Percentiles rank a stretch among this genome's conserved stretches.
Conservation (phyloP, 2,888 invertebrate species). For the Heteromyza rotundicornis region DNA sequence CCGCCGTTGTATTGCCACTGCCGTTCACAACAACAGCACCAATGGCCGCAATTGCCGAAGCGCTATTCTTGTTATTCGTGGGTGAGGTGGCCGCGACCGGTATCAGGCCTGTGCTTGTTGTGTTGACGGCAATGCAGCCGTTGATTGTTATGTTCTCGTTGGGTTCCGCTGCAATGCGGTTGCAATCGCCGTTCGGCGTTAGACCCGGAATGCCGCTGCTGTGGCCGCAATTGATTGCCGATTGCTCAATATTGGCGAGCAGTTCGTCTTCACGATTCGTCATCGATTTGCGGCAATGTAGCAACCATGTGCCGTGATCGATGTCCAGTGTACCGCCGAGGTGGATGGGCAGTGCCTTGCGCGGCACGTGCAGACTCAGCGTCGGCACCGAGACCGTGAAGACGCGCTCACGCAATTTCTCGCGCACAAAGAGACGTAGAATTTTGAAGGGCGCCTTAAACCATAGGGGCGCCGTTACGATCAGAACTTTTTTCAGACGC, state of each 20-base stretch:
- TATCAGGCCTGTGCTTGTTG: not conserved
- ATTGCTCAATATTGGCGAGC: conserved; percentile 63
- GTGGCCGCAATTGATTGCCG: conserved; percentile 54
- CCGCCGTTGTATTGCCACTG: conserved; percentile 17
- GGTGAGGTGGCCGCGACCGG: conserved; percentile 11
- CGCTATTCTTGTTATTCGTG: conserved; percentile 8
- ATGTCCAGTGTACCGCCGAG: conserved; percentile 87
- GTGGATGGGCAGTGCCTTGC: conserved; percentile 84
- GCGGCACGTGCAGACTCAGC: conserved; percentile 86
- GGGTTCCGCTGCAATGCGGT: conserved; percentile 37
- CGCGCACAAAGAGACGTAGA: conserved; percentile 90
- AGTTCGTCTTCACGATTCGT: conserved; percentile 73
- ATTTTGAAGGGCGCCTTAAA: conserved; percentile 98
- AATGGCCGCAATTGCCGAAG: not conserved
- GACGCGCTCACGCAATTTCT: conserved; percentile 93
- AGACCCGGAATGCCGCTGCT: conserved; percentile 35
- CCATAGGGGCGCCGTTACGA: conserved; percentile 97
- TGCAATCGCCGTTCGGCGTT: conserved; percentile 30
- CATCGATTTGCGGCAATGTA: conserved; percentile 80
- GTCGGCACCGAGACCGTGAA: conserved; percentile 93
- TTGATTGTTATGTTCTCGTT: conserved; percentile 56
- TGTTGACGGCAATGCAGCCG: conserved; percentile 11
- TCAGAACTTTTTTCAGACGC: conserved; percentile 93
- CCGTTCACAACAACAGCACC: conserved; percentile 23
- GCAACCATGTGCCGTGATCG: conserved; percentile 89